Percentiles rank a stretch among this genome's conserved stretches.
Evolutionary conservation across 2,113 vertebrate species (phyloP).

Genomic region (cattle (Bos taurus)): ARS-UCD2.0 NC_037332.1:113276001-113276500

Average conservation of each 20-base stretch:
- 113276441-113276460: neutral
- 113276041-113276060: neutral
- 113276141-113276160: conserved; percentile 52
- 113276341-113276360: neutral
- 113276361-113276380: neutral
- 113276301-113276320: neutral
- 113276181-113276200: conserved; percentile 29
- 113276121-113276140: conserved; percentile 73
- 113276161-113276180: neutral
- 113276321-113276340: conserved; percentile 2
- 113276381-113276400: neutral
- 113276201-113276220: neutral
- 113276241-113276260: neutral
- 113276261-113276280: neutral
- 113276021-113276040: neutral
- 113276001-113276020: neutral
- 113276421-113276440: rapidly evolving
- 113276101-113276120: conserved; percentile 69
- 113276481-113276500: neutral
- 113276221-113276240: neutral
- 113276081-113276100: conserved; percentile 57
- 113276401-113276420: neutral
- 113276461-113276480: neutral
- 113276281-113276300: neutral
- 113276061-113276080: conserved; percentile 55